These are phyloP conservation scores for Oscarella lobularis DNA, from an alignment of 37 sponge, comb jelly and placozoan genomes.

Conservation along the genomic window DNA sequence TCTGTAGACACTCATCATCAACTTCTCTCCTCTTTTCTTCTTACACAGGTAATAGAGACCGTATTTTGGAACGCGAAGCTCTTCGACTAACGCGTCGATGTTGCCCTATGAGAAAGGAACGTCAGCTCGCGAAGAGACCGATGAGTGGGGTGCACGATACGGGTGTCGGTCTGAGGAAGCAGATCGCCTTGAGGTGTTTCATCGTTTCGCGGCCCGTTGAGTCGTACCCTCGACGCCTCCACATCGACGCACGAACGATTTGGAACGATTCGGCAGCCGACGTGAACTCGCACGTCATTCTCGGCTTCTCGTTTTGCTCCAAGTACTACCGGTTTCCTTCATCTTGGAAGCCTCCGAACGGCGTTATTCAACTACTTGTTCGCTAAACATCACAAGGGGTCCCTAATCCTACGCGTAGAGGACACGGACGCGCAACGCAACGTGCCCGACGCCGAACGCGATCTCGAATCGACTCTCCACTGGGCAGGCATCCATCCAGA, in stretches of 20 bases:
- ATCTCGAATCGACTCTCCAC: too few species aligned
- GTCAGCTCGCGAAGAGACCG: too few species aligned
- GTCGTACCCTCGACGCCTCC: too few species aligned
- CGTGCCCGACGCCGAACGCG: too few species aligned
- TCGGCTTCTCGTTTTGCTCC: slow-evolving; percentile 95
- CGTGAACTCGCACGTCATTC: too few species aligned
- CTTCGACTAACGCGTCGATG: slow-evolving; percentile 43
- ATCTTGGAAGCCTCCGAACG: slow-evolving; percentile 77
- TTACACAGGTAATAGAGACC: slow-evolving; percentile 76
- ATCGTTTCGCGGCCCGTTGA: slow-evolving; percentile 59
- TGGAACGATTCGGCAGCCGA: too few species aligned
- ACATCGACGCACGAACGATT: too few species aligned
- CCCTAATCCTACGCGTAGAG: slow-evolving; percentile 51
- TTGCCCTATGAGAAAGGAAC: slow-evolving; percentile 49
- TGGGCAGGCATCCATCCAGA: too few species aligned
- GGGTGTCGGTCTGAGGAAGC: slow-evolving; percentile 82
- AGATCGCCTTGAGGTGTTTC: slow-evolving; percentile 94
- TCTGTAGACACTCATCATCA: too few species aligned
- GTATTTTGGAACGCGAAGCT: slow-evolving; percentile 71
- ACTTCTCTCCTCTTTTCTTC: too few species aligned
- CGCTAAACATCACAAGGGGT: slow-evolving; percentile 46
- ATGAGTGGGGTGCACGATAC: too few species aligned
- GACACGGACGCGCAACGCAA: slow-evolving; percentile 75
- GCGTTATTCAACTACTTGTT: slow-evolving; percentile 72
- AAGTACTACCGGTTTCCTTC: slow-evolving; percentile 74